Base-by-base conservation (phyloP, 1,140 invertebrate genomes). In the Capitella teleta region DNA sequence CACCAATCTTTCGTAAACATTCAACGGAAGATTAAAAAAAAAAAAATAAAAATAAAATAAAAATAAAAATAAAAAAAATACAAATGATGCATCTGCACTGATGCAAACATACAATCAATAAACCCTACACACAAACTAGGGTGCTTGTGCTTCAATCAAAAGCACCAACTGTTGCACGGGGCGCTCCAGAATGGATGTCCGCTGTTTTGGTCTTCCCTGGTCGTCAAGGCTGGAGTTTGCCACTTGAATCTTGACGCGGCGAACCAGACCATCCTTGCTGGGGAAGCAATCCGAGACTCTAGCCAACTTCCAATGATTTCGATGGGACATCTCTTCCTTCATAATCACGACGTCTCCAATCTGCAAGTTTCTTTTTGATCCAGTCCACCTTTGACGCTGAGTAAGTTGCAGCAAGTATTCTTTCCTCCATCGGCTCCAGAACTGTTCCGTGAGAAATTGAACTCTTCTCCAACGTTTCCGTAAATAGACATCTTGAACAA, bases 401-500 rank as follows among this genome's bases (percentile, higher is more conserved):
- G 54, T 49, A 10, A 58, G 48, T 18, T 40, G 52, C 12, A 50
- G 47, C 18, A 60, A 36, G 47, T 60, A 60, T 25, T 49, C 26
- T n/a, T n/a, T 12, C 23, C 42, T 53, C 57, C 59, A 58, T 12
- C 38, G 26, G 21, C 49, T 48, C 57, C 57, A 61, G 40, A 59
- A 59, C 28, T 47, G 16, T 37, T 61, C 47, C 6, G 59, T 44
- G 2, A 61, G 36, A 19, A 49, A 49, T 37, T 60, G 57, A 18
- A 54, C 54, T n/a, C 40, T 42, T 44, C 47, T 46, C 58, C 55
- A 59, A 40, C 49, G 41, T 10, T 50, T 37, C 50, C 38, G 21
- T 18, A 25, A 16, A 47, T 47, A 47, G n/a, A 47, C 45, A 10
- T 47, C 45, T 47, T 47, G 28, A 23, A 32, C 36, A 19, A 16